Base-by-base conservation (phyloP, 2,113 vertebrate genomes). In the Periophthalmus modestus region DNA sequence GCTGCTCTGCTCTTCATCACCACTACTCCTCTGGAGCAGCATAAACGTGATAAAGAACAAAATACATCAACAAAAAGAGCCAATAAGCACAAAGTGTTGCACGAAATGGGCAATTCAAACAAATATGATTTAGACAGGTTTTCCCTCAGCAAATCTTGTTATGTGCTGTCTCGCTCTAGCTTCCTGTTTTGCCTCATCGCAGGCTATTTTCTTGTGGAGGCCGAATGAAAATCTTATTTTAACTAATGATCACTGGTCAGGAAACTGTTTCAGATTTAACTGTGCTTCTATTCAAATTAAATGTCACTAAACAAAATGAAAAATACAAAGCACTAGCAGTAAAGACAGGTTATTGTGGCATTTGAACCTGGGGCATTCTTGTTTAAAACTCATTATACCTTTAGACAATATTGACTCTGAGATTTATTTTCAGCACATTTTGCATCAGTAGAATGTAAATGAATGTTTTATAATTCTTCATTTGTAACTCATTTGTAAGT, bases 1-100 rank as follows among this genome's bases (percentile, higher is more conserved):
- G 57, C 5, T 3, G 33, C 47, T 34, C 39, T 55, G 73, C 70
- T 34, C 62, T 75, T 68, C 28, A 33, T 77, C 65, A 61, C 46
- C 39, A 52, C 63, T 61, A 23, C 21, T 77, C 28, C 57, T 70
- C 66, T 58, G 21, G 50, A 5, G 18, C 36, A 11, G 48, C 39
- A 46, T 19, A 23, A 39, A 58, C 55, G 62, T 59, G 12, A 55
- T 34, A 58, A 75, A 54, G 14, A 14, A 71, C 21, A n/a, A 72
- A 66, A 75, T 71, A 66, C 66, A 54, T 59, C 0, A 4, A 52
- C 70, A 65, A 65, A 65, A 65, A 65, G 16, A 65, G 16, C 33
- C 18, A 65, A 34, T 34, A 63, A 62, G 33, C 6, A 18, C 24
- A n/a, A 39, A 39, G 34, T n/a, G 34, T n/a, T 18, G 62, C 62